A percentile compares a stretch with the other conserved stretches of the same genome.
Conservation (phyloP, 2,113 vertebrate genomes). For the Gracilinanus agilis region DNA sequence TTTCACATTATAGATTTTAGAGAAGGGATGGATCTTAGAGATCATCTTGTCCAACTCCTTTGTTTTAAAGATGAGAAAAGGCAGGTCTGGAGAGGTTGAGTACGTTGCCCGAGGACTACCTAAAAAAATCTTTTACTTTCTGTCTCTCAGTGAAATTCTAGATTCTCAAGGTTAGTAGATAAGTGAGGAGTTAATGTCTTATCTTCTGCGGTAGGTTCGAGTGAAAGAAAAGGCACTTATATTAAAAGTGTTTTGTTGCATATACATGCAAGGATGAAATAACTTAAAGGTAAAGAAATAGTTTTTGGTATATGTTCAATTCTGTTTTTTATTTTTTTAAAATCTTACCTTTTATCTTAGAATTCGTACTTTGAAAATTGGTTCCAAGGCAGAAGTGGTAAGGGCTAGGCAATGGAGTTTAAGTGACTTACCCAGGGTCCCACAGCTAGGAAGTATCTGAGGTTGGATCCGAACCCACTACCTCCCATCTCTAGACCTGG, state of each 20-base stretch:
- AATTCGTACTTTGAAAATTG: no score
- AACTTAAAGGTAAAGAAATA: neutral
- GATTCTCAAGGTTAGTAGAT: neutral
- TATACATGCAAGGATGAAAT: neutral
- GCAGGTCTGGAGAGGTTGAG: neutral
- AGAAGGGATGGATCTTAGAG: neutral
- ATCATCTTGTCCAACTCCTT: neutral
- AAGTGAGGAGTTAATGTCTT: neutral
- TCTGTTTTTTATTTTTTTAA: neutral
- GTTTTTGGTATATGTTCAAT: neutral
- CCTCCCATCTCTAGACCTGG: no score
- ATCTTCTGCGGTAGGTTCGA: neutral
- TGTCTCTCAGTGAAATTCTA: neutral
- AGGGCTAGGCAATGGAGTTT: no score
- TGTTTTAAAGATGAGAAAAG: neutral
- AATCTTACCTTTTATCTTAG: no score
- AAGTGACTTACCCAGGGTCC: no score
- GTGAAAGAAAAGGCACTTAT: neutral
- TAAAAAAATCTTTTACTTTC: neutral
- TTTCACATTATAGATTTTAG: neutral
- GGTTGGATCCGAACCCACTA: no score
- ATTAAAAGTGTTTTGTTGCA: neutral
- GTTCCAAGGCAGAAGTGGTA: no score
- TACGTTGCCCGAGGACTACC: neutral
- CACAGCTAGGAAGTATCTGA: no score